Evolutionary conservation across 2,797 vertebrate species (phyloP).

Genomic region (Gorsachius magnificus): DNA sequence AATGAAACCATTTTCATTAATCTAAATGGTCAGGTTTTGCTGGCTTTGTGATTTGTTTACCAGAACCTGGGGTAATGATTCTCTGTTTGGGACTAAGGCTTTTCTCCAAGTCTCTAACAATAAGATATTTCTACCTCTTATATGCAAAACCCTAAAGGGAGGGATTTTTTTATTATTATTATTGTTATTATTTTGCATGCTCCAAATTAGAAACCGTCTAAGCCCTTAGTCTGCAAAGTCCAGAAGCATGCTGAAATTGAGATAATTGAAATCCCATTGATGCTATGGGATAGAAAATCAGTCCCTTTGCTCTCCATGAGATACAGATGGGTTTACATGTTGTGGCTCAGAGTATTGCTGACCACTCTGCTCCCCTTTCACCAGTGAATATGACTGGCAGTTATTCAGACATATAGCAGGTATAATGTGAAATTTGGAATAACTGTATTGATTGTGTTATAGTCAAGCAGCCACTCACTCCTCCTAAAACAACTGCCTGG

Average conservation of each 20-base stretch:
- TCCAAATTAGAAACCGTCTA: neutral
- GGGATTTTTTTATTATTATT: neutral
- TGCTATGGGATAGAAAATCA: neutral
- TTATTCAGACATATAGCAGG: neutral
- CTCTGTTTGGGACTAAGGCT: neutral
- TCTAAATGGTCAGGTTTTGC: neutral
- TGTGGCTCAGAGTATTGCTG: neutral
- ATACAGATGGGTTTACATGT: neutral
- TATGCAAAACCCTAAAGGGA: neutral
- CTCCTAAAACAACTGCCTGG: neutral
- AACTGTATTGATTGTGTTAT: neutral
- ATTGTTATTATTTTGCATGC: neutral
- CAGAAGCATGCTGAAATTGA: neutral
- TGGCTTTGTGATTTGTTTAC: neutral
- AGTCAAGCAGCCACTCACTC: neutral
- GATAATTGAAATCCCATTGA: neutral
- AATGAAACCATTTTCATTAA: neutral
- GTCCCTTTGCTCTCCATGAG: neutral
- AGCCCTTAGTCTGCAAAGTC: neutral
- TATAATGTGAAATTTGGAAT: neutral
- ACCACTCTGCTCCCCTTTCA: neutral
- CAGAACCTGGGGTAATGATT: neutral
- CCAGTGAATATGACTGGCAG: neutral
- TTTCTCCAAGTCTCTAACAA: neutral
- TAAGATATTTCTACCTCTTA: neutral